Base-by-base conservation (phyloP, 92 coral and sea anemone genomes). In the Phenganax marumi region DNA sequence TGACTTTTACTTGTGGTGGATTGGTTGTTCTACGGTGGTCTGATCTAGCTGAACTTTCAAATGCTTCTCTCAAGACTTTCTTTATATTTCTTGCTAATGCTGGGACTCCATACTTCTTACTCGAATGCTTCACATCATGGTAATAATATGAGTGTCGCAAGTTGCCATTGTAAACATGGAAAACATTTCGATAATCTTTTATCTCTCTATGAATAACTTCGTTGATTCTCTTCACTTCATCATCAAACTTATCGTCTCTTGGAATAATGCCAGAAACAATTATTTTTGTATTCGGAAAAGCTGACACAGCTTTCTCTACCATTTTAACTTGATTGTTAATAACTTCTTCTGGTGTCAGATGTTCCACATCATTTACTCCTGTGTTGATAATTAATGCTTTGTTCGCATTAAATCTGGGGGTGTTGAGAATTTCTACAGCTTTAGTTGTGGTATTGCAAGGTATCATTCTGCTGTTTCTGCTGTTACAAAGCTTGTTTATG, bases 281-380 rank as follows among this genome's bases (percentile, higher is more conserved):
- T 19, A 74, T 39, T 3, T 73, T 43, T 9, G n/a, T 70, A 53
- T 54, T 56, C 10, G 82, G 86, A 55, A 83, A 83, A 14, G 17
- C 47, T 68, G 71, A 6, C 24, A 18, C 6, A 18, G 86, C 86
- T 17, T 33, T 55, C 46, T 74, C 52, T 2, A 83, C 82, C 52
- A 83, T 1, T 46, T 74, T 64, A 72, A 73, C 25, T 83, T 83
- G 86, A 17, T 72, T 54, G 6, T 17, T 16, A 11, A 73, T 18
- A 24, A 83, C 50, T 50, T 83, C 86, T 10, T 74, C 43, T 3
- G 24, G 43, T 2, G 86, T 3, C 3, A 60, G 58, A 83, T 83
- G 80, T 49, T 83, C 86, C 54, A 83, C 57, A 74, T 73, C 82
- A 70, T 83, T 83, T 10, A 83, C 86, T 3, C 86, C 86, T 10